These are phyloP conservation scores for Phaedon cochleariae DNA, from an alignment of 2,888 invertebrate genomes.

Conservation along the genomic window DNA sequence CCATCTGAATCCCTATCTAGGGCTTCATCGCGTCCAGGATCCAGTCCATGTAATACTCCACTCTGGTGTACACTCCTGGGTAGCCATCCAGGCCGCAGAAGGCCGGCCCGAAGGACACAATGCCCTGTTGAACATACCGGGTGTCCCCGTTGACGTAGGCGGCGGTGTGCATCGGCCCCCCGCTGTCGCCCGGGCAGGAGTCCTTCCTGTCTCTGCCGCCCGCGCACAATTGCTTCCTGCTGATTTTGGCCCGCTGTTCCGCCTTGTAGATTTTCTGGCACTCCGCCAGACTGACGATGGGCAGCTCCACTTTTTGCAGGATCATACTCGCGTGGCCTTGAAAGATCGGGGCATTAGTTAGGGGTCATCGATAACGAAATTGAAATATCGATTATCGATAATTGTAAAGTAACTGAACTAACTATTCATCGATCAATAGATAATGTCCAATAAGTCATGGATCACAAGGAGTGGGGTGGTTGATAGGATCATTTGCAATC, in stretches of 20 bases:
- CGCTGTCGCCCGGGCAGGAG: slow-evolving; percentile 75
- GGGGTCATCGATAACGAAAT: too few relatives aligned
- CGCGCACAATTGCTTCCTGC: slow-evolving; percentile 68
- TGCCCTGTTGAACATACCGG: slow-evolving; percentile 67
- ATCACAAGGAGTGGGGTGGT: too few relatives aligned
- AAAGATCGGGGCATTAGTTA: slow-evolving; percentile 8
- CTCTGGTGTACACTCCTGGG: slow-evolving; percentile 77
- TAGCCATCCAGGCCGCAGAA: slow-evolving; percentile 64
- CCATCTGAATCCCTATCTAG: too few relatives aligned
- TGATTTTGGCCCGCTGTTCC: slow-evolving; percentile 49
- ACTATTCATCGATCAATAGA: too few relatives aligned
- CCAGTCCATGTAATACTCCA: slow-evolving; percentile 72
- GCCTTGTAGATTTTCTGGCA: slow-evolving; percentile 40
- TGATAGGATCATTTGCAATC: too few relatives aligned
- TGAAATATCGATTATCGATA: too few relatives aligned
- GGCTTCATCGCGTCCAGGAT: slow-evolving; percentile 64
- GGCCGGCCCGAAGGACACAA: slow-evolving; percentile 65
- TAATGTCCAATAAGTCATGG: too few relatives aligned
- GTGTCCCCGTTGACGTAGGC: slow-evolving; percentile 55
- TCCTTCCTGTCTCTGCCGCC: slow-evolving; percentile 69
- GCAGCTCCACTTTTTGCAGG: slow-evolving; percentile 62
- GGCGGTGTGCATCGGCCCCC: slow-evolving; percentile 69
- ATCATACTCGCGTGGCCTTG: slow-evolving; percentile 51
- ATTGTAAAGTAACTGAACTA: too few relatives aligned
- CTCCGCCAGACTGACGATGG: slow-evolving; percentile 55